phyloP scores from a whole-genome alignment of 2,797 vertebrate species.

The Ambastaia sidthimunki region DNA sequence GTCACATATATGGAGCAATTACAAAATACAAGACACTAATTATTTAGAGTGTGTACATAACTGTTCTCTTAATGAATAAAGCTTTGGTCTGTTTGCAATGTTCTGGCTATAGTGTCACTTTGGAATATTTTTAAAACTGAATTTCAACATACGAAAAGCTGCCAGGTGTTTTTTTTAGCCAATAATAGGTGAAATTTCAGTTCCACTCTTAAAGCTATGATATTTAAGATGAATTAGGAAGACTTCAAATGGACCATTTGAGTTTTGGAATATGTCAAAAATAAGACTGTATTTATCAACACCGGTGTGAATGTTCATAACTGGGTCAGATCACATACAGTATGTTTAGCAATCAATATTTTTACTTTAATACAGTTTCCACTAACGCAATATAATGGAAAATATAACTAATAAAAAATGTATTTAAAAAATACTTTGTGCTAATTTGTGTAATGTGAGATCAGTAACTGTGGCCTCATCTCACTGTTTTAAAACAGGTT shows the following conservation, averaged over 20 bases:
- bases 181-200: too few relatives aligned
- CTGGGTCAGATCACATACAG: background rate
- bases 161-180: too few relatives aligned
- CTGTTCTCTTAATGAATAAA: too few relatives aligned
- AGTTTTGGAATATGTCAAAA: background rate
- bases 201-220: background rate
- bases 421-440: background rate
- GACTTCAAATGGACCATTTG: background rate
- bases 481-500: background rate
- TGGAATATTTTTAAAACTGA: too few relatives aligned
- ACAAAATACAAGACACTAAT: too few relatives aligned
- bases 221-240: background rate
- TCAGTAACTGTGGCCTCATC: background rate
- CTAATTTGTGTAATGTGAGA: slow-evolving; percentile 4
- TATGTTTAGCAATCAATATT: background rate
- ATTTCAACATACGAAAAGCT: too few relatives aligned
- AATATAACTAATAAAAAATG: background rate
- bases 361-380: background rate
- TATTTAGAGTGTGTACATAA: too few relatives aligned
- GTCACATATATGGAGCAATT: too few relatives aligned
- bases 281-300: background rate
- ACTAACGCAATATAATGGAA: background rate
- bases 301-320: too few relatives aligned
- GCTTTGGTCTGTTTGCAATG: too few relatives aligned
- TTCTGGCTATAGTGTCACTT: too few relatives aligned